Percentiles rank a stretch among this genome's conserved stretches.
phyloP scores from a whole-genome alignment of 2,797 vertebrate species.

The Zenarchopterus dispar region DNA sequence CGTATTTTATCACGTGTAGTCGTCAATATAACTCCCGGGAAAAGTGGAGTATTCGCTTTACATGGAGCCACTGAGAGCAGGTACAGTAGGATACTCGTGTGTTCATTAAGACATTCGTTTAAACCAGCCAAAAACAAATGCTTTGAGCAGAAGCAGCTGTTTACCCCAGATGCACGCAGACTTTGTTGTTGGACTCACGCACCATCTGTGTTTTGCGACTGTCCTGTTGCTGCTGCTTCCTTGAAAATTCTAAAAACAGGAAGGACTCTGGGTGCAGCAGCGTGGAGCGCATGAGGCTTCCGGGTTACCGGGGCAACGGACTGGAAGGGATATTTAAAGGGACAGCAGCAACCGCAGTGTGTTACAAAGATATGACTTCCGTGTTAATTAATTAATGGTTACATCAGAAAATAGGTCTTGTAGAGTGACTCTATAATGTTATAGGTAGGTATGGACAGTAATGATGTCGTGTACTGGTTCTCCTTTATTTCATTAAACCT shows the following conservation, averaged over 20 bases:
- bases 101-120: conserved; percentile 47
- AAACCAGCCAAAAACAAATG: conserved; percentile 2
- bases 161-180: conserved; percentile 60
- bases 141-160: conserved; percentile 21
- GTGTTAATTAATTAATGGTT: too few relatives aligned
- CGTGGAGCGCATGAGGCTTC: conserved; percentile 70
- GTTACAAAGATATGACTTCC: too few relatives aligned
- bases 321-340: conserved; percentile 79
- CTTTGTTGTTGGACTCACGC: conserved; percentile 76
- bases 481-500: too few relatives aligned
- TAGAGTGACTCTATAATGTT: too few relatives aligned
- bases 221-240: conserved; percentile 75
- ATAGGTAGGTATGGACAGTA: too few relatives aligned
- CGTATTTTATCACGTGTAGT: conserved; percentile 24
- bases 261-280: conserved; percentile 63
- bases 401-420: too few relatives aligned
- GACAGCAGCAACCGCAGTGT: conserved; percentile 52
- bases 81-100: conserved; percentile 16
- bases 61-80: conserved; percentile 28
- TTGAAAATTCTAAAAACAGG: conserved; percentile 74
- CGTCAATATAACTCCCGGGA: conserved; percentile 7
- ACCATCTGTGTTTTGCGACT: conserved; percentile 69
- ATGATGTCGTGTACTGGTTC: too few relatives aligned
- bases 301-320: conserved; percentile 78
- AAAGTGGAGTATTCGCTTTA: conserved; percentile 11